Base-by-base conservation (phyloP, 2,888 invertebrate species). In the Halocaridina rubra region DNA sequence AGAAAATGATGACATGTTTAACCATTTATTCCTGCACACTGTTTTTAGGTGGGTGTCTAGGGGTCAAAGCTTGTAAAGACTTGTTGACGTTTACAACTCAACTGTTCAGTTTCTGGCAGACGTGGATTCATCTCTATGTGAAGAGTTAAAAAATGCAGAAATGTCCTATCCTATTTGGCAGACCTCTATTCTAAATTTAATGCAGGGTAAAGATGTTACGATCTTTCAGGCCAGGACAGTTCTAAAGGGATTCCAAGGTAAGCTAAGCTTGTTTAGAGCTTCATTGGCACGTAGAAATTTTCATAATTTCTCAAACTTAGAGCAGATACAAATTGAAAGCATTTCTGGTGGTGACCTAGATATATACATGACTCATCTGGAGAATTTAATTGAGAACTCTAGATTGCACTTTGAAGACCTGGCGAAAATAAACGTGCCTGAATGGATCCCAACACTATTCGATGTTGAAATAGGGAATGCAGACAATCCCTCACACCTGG, bases 161-260 rank as follows among this genome's bases (percentile, higher is more conserved):
- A 72, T 30, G 5, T n/a, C n/a, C 29, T 72, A 19, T 72, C 10
- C 30, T 72, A 72, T 72, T 72, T 72, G 30, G 33, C 72, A 29
- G 72, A 72, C 72, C 72, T 53, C 4, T 13, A 7, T 10, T 53
- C 53, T n/a, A 16, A 53, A n/a, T 19, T 53, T 3, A 5, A 53
- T 53, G 69, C 72, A 78, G 71, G 59, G 79, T 33, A 84, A 71
- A 78, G 72, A 79, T 79, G 74, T 79, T 69, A 79, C 39, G 39
- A 79, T 79, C 53, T 61, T 79, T 84, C 78, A 79, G 72, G 79
- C 72, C 33, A 30, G 59, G 61, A 84, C 78, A 59, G 72, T 84
- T n/a, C 30, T 84, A 7, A 16, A 69, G 19, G 82, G 67, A 29
- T 69, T 79, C 57, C 30, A 79, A 59, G 30, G 57, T 24, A 79